These are phyloP conservation scores for Odobenus rosmarus DNA, from an alignment of 2,113 vertebrate species.

Conservation along the genomic window DNA sequence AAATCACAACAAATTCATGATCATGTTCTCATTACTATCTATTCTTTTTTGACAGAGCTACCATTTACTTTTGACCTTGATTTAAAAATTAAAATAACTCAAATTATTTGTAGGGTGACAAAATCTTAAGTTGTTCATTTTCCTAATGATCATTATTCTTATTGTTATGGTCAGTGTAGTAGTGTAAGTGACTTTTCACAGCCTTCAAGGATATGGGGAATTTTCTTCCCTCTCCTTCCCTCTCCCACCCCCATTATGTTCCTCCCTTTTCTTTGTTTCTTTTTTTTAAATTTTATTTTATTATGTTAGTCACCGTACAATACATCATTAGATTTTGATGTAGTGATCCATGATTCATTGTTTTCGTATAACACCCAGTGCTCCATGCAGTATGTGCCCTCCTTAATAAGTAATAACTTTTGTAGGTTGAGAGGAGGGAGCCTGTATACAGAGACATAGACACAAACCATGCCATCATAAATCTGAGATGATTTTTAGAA, in stretches of 20 bases:
- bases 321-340: too few relatives aligned
- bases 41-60: background rate
- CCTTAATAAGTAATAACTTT: background rate
- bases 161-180: background rate
- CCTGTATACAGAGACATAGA: background rate
- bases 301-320: too few relatives aligned
- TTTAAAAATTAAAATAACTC: background rate
- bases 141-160: background rate
- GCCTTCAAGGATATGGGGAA: background rate
- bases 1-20: background rate
- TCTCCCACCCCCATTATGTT: background rate
- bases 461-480: background rate
- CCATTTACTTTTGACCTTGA: background rate
- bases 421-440: background rate
- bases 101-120: background rate
- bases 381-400: too few relatives aligned
- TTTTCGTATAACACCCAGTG: too few relatives aligned
- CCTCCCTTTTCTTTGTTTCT: too few relatives aligned
- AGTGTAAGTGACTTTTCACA: background rate
- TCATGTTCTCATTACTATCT: background rate
- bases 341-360: too few relatives aligned
- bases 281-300: too few relatives aligned
- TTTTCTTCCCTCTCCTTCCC: background rate
- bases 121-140: background rate
- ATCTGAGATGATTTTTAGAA: conserved; percentile 37